phyloP scores from a whole-genome alignment of 2,888 invertebrate genomes.

The Drosophila buzzatii region DNA sequence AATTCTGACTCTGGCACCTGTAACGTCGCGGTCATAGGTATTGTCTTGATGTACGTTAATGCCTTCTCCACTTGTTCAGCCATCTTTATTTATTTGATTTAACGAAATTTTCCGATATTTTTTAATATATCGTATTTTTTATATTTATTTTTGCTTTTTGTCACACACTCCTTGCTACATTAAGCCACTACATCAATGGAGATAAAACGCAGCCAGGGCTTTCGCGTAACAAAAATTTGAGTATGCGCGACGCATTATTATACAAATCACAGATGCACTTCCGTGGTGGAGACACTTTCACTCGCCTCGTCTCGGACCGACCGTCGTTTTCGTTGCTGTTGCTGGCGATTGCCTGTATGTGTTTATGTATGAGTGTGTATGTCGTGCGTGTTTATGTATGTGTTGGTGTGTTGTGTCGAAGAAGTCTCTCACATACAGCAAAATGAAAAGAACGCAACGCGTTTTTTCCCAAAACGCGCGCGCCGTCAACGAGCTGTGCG shows the following conservation, averaged over 20 bases:
- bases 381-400: constrained; percentile 13
- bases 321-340: constrained; percentile 58
- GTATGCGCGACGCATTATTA: constrained; percentile 80
- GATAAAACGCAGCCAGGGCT: constrained; percentile 46
- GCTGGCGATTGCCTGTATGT: constrained; percentile 22
- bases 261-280: constrained; percentile 79
- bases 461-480: constrained; percentile 69
- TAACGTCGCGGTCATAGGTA: constrained; percentile 34
- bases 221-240: constrained; percentile 76
- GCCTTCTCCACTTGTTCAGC: constrained; percentile 67
- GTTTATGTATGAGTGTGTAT: constrained; percentile 14
- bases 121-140: constrained; percentile 15
- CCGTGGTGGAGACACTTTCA: constrained; percentile 74
- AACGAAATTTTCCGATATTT: constrained; percentile 14
- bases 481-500: constrained; percentile 52
- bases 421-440: constrained; percentile 61
- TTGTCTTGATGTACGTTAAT: constrained; percentile 60
- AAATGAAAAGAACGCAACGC: constrained; percentile 78
- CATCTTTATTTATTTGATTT: constrained; percentile 45
- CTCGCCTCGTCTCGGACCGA: constrained; percentile 64
- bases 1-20: constrained; percentile 32
- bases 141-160: constrained; percentile 22
- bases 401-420: constrained; percentile 50
- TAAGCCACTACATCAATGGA: constrained; percentile 34
- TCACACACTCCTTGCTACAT: constrained; percentile 27